These are phyloP conservation scores for Poecilia wingei DNA, from an alignment of 2,797 vertebrate genomes.

Conservation along the genomic window DNA sequence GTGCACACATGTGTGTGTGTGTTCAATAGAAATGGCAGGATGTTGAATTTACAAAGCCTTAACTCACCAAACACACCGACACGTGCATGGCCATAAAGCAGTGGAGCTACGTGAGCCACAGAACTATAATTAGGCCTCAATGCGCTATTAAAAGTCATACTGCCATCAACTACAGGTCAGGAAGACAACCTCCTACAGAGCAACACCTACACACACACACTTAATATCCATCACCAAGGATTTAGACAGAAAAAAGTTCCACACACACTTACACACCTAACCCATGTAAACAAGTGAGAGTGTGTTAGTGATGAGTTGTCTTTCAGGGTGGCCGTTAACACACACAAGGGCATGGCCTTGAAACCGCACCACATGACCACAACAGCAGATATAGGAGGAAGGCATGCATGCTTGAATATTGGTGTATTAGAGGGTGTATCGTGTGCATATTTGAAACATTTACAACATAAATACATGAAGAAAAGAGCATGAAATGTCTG, in stretches of 20 bases:
- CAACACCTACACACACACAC: constrained; percentile 38
- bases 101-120: constrained; percentile 62
- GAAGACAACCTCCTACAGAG: constrained; percentile 71
- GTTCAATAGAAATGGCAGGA: constrained; percentile 49
- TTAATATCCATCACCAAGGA: constrained; percentile 47
- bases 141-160: constrained; percentile 77
- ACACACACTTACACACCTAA: constrained; percentile 42
- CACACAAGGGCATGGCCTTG: constrained; percentile 33
- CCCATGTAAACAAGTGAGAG: constrained; percentile 47
- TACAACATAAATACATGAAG: not conserved
- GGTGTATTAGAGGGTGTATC: not conserved
- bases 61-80: constrained; percentile 44
- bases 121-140: constrained; percentile 81
- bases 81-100: constrained; percentile 63
- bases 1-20: constrained; percentile 30
- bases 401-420: not conserved
- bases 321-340: constrained; percentile 45
- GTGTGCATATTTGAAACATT: not conserved
- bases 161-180: constrained; percentile 76
- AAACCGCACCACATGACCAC: constrained; percentile 15
- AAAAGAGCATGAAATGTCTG: too few relatives aligned
- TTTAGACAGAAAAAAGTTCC: constrained; percentile 47
- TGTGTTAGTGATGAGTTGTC: constrained; percentile 32
- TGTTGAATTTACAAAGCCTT: constrained; percentile 38
- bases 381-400: constrained; percentile 10